Conservation (phyloP, 2,113 vertebrate genomes). For the Neolamprologus sp. region DNA sequence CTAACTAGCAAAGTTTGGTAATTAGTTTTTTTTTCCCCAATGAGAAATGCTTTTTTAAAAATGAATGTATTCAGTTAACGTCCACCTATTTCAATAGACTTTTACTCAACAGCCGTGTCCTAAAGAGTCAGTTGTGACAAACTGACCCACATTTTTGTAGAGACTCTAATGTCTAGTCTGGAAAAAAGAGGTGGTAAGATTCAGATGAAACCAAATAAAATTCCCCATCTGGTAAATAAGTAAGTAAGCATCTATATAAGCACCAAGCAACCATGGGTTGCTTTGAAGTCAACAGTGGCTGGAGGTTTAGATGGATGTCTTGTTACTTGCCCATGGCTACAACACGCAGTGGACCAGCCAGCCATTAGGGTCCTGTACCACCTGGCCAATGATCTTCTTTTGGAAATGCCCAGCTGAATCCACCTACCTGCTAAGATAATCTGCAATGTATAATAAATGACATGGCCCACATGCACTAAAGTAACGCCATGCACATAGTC, state of each 20-base stretch:
- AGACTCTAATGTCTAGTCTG: background rate
- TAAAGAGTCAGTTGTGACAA: background rate
- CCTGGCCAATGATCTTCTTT: background rate
- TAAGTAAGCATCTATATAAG: background rate
- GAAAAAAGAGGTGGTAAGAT: background rate
- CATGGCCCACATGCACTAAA: background rate
- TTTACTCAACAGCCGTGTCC: background rate
- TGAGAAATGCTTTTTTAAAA: background rate
- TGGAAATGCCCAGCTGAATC: background rate
- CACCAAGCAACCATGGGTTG: background rate
- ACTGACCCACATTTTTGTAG: background rate
- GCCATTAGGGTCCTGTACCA: background rate
- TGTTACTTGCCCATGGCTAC: background rate
- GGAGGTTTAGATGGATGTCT: background rate
- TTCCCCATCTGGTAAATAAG: background rate
- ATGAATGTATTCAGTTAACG: rapidly evolving
- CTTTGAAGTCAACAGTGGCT: constrained; percentile 10
- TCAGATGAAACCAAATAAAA: background rate
- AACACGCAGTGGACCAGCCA: background rate
- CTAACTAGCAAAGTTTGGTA: background rate
- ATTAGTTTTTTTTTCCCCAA: background rate
- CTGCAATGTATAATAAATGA: background rate
- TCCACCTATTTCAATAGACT: background rate
- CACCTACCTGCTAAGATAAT: background rate
- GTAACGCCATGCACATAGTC: background rate